Evolutionary conservation across 2,797 vertebrate genomes (phyloP), one percentile per base, ranked within the genome.

Genomic region (Eulemur rubriventer): DNA sequence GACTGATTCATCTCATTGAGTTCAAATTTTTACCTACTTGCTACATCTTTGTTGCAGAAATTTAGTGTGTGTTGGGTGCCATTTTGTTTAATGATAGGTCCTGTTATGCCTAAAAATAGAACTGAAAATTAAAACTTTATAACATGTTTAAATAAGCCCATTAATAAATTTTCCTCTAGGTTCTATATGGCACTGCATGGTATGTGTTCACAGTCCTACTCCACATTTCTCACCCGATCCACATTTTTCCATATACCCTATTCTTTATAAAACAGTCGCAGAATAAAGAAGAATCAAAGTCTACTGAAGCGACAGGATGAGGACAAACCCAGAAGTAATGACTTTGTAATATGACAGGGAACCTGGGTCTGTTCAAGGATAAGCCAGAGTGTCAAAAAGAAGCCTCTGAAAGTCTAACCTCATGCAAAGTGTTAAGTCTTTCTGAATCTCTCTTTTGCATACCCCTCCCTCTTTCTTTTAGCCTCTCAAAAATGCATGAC

Each of bases 21-120:
- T 82, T 95, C 16, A 61, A n/a, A 78, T 83, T 82, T 95, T 73
- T 43, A 87, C 67, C 20, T 4, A 89, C n/a, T 94, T 83, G 24
- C 46, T 85, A 80, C 38, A 89, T 48, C 55, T 92, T 72, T 76
- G 48, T 46, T 78, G 72, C 35, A 93, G 11, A 73, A 82, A 91
- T 69, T 85, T 91, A 55, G n/a, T 70, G 11, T 75, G 33, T 46
- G 16, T 30, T 43, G 35, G 55, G 16, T 89, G 6, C 1, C 1
- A 7, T 75, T 89, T 89, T 93, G 55, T 91, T 79, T 72, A 89
- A 67, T 46, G 30, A 89, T 85, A 20, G 35, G 55, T 80, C 28
- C 92, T 81, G 33, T 52, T 52, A 91, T 72, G 59, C 13, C 26
- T 72, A 86, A 94, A 94, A 81, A 33, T 52, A 79, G 24, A 91